Conservation (phyloP, 2,113 vertebrate genomes). For the Ursus arctos region DNA sequence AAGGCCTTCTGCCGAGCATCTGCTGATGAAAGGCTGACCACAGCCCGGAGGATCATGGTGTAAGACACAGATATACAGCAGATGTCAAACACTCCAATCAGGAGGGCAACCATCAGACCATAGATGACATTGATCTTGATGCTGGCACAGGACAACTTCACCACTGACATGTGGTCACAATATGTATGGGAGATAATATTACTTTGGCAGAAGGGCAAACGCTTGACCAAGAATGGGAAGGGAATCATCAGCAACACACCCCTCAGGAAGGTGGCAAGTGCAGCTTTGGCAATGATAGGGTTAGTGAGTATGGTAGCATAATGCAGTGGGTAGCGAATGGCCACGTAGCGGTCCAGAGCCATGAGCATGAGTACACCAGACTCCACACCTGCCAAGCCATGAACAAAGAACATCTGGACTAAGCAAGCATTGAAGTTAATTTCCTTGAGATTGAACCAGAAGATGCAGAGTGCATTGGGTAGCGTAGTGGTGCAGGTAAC, state of each 20-base stretch:
- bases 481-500: constrained; percentile 63
- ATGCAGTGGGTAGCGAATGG: constrained; percentile 73
- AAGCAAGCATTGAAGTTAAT: constrained; percentile 75
- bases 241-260: constrained; percentile 67
- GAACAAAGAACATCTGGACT: constrained; percentile 76
- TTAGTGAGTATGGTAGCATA: constrained; percentile 70
- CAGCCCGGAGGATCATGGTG: constrained; percentile 64
- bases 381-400: constrained; percentile 71
- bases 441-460: constrained; percentile 72
- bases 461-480: constrained; percentile 70
- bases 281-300: constrained; percentile 34
- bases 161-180: constrained; percentile 79
- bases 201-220: constrained; percentile 67
- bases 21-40: constrained; percentile 62
- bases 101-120: constrained; percentile 69
- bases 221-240: constrained; percentile 70
- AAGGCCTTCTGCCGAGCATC: constrained; percentile 68
- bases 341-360: constrained; percentile 77
- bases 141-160: constrained; percentile 72
- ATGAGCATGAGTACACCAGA: constrained; percentile 74
- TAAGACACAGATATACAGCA: constrained; percentile 68
- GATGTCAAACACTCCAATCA: constrained; percentile 75
- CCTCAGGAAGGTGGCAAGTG: constrained; percentile 37
- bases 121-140: constrained; percentile 63
- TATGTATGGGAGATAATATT: constrained; percentile 73